Evolutionary conservation across 2,888 invertebrate genomes (phyloP).

Genomic region (Rhaphigaster nebulosa): DNA sequence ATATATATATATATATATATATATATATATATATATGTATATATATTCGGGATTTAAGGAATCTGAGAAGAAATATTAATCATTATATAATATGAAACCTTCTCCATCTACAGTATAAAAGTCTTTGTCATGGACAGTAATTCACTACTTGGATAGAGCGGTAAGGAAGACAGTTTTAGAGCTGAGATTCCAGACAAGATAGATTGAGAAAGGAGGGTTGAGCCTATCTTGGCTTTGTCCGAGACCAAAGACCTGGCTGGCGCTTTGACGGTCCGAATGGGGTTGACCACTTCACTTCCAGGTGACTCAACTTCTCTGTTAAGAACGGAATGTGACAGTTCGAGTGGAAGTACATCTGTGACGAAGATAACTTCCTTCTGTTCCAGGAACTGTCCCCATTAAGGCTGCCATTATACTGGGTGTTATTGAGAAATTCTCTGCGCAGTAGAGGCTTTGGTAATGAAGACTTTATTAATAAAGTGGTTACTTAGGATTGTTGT

Average conservation of each 20-base stretch:
- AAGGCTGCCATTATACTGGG: not conserved
- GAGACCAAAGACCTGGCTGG: not conserved
- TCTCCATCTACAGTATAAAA: not conserved
- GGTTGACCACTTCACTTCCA: conserved; percentile 37
- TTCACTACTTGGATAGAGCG: not conserved
- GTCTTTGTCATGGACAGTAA: not conserved
- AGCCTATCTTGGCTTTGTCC: not conserved
- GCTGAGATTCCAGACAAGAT: not conserved
- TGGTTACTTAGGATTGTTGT: too few species aligned
- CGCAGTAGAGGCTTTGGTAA: not conserved
- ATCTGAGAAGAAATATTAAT: not conserved
- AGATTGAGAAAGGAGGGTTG: conserved; percentile 1
- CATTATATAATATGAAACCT: not conserved
- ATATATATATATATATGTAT: too few species aligned
- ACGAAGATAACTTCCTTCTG: not conserved
- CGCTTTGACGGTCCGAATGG: conserved; percentile 35
- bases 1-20: too few species aligned
- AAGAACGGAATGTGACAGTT: conserved; percentile 15
- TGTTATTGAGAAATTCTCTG: not conserved
- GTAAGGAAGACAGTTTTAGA: not conserved
- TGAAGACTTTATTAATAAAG: not conserved
- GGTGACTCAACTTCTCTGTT: conserved; percentile 20
- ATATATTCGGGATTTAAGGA: too few species aligned
- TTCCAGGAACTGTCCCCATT: not conserved
- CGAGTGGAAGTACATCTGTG: not conserved